Evolutionary conservation across 2,888 invertebrate genomes (phyloP), one percentile per base, ranked within the genome.

Genomic region (Synergus umbraculus): DNA sequence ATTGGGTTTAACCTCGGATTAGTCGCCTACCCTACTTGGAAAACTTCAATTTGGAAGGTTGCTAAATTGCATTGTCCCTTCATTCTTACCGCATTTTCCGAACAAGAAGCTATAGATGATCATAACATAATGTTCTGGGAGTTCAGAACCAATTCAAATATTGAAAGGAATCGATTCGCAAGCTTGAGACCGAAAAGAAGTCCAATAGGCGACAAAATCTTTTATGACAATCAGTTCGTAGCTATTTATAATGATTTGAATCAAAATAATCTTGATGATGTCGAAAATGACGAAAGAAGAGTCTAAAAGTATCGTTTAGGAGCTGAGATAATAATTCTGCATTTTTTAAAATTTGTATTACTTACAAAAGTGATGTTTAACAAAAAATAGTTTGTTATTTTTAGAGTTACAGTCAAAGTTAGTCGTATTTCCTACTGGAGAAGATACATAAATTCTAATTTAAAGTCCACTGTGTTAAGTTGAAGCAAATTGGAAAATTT

Each of bases 1-100:
- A 78, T 89, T 60, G 90, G 89, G 2, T 91, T 88, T 76, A 90
- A 91, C 84, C 79, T 88, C n/a, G 90, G 90, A 76, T 85, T 91
- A 78, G 77, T 86, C 9, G 77, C 83, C 15, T 87, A 87, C 54
- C 46, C 69, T 18, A 88, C 87, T 15, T 91, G 91, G 90, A 80
- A 78, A 29, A 43, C 78, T 12, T 87, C 87, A 2, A 73, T 73
- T 29, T 67, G 90, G 46, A 76, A 78, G 79, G 79, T 78, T 54
- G 54, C 91, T 29, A 83, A 84, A 2, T 87, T 87, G 78, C 81
- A 86, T 29, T 91, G 89, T 79, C 90, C 90, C 1, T 83, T 91
- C 22, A 73, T 90, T 49, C 81, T 89, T 64, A 90, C 91, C 12
- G 87, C 89, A 10, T 90, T 88, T 65, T 89, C 86, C 4, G 64